Conservation (phyloP, 35 echinoderm and acorn worm genomes). For the Anneissia japonica region DNA sequence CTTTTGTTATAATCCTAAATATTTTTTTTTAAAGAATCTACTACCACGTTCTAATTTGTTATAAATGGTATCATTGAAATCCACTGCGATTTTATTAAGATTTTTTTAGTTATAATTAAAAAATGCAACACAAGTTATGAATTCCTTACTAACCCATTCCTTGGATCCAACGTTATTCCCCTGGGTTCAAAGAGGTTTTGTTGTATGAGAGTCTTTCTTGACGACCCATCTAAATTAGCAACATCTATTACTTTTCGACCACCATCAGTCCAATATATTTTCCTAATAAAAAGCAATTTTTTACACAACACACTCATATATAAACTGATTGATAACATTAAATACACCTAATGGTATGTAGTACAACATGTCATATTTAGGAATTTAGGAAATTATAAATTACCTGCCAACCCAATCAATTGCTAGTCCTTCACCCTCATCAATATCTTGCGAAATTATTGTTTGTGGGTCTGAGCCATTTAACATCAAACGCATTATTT, state of each 20-base stretch:
- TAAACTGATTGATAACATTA: too few species aligned
- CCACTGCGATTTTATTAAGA: background rate
- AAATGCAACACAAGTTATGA: background rate
- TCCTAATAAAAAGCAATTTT: constrained; percentile 7
- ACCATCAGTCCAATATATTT: constrained; percentile 21
- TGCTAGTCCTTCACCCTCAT: constrained; percentile 50
- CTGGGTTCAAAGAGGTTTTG: constrained; percentile 24
- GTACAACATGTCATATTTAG: too few species aligned
- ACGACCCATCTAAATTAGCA: constrained; percentile 12
- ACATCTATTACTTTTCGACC: constrained; percentile 9
- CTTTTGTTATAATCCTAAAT: background rate
- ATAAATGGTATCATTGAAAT: background rate
- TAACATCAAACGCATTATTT: constrained; percentile 39
- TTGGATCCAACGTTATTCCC: constrained; percentile 14
- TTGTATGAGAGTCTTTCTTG: constrained; percentile 11
- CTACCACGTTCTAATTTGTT: background rate
- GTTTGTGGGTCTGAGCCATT: constrained; percentile 49
- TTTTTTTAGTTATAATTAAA: background rate
- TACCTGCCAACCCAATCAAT: constrained; percentile 81
- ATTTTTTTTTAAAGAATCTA: background rate
- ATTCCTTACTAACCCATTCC: constrained; percentile 20
- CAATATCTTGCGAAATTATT: constrained; percentile 36
- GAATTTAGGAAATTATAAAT: too few species aligned
- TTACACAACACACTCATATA: too few species aligned
- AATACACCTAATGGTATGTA: too few species aligned